phyloP scores from a whole-genome alignment of 2,888 invertebrate species.

The Marasmarcha lunaedactyla region DNA sequence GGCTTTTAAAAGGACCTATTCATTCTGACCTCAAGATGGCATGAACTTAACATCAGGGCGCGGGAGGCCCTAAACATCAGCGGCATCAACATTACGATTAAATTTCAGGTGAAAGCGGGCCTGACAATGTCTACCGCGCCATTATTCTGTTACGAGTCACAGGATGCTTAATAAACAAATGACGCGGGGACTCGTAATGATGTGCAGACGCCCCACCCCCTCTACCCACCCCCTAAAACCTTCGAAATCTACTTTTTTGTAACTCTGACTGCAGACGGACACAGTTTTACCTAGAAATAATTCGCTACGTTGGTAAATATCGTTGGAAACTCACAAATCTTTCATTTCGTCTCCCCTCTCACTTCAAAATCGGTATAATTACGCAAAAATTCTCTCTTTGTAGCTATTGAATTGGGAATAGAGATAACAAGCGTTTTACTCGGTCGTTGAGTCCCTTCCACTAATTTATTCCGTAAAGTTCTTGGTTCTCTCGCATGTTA shows the following conservation, averaged over 20 bases:
- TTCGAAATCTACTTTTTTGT: constrained; percentile 44
- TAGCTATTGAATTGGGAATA: constrained; percentile 41
- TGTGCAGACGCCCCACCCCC: constrained; percentile 36
- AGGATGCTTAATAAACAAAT: constrained; percentile 68
- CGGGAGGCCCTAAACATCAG: constrained; percentile 37
- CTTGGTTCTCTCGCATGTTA: constrained; percentile 30
- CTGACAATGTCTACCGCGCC: constrained; percentile 59
- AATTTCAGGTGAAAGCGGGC: constrained; percentile 61
- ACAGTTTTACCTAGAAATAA: constrained; percentile 5
- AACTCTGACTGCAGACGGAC: constrained; percentile 23
- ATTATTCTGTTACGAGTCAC: constrained; percentile 64
- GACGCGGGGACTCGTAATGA: constrained; percentile 58
- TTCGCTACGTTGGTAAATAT: not conserved
- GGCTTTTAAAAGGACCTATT: constrained; percentile 58
- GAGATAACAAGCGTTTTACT: constrained; percentile 41
- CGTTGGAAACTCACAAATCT: too few species aligned
- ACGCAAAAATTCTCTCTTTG: constrained; percentile 32
- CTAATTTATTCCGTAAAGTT: constrained; percentile 54
- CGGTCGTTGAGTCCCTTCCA: constrained; percentile 28
- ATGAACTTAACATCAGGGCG: constrained; percentile 51
- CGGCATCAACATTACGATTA: constrained; percentile 65
- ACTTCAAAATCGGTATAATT: constrained; percentile 31
- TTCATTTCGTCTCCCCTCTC: constrained; percentile 22
- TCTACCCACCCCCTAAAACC: constrained; percentile 22
- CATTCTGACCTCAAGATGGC: constrained; percentile 61